phyloP scores from a whole-genome alignment of 2,113 vertebrate species.

The Phrynosoma platyrhinos region DNA sequence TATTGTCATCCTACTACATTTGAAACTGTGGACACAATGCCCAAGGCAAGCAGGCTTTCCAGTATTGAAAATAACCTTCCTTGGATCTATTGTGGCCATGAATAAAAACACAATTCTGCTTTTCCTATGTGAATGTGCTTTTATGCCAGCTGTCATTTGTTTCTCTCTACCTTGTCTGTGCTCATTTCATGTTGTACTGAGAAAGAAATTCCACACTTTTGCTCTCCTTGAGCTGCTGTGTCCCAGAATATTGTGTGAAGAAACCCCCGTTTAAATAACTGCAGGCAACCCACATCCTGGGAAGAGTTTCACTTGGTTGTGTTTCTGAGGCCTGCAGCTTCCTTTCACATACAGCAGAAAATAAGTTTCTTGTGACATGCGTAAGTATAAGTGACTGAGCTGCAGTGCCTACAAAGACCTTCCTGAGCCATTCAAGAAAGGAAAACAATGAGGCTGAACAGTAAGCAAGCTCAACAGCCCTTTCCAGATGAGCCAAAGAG shows the following conservation, averaged over 20 bases:
- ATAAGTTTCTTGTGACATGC: neutral
- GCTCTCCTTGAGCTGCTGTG: neutral
- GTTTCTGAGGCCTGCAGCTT: neutral
- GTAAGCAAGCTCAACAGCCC: conserved; percentile 36
- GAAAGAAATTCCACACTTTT: neutral
- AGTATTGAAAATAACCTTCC: neutral
- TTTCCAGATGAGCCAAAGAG: conserved; percentile 52
- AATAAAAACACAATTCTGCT: too few relatives aligned
- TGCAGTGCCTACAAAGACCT: neutral
- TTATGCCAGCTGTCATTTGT: neutral
- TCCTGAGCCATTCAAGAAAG: fast-evolving
- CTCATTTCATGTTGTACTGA: neutral
- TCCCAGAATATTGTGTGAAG: neutral
- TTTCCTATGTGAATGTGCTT: neutral
- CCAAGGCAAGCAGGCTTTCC: neutral
- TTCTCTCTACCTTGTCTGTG: neutral
- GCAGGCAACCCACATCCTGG: neutral
- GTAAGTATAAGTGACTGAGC: neutral
- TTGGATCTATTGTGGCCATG: neutral
- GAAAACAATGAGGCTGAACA: conserved; percentile 10
- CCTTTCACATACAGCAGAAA: fast-evolving
- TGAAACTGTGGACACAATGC: neutral
- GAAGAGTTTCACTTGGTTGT: neutral
- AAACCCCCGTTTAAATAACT: neutral
- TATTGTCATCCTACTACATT: neutral